Evolutionary conservation across 2,797 vertebrate genomes (phyloP).

Genomic region (Chaetodon trifasciatus): DNA sequence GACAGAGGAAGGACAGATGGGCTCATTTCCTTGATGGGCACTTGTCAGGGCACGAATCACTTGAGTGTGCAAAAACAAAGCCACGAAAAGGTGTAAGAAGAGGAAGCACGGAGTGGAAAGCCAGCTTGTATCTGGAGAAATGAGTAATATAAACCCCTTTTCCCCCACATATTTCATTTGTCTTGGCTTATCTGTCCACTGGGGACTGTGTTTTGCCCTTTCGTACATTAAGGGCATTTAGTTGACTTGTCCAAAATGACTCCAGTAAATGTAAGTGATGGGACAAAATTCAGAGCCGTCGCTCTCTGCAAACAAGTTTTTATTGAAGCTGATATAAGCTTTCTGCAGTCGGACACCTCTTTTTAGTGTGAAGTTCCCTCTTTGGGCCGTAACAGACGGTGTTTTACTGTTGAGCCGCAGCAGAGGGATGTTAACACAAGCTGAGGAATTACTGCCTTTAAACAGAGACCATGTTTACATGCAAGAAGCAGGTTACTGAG

Average conservation of each 20-base stretch:
- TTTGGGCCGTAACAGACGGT: background rate
- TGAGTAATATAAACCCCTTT: background rate
- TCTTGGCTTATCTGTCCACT: background rate
- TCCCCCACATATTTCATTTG: background rate
- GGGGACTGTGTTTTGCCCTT: background rate
- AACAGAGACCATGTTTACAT: background rate
- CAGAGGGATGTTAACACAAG: background rate
- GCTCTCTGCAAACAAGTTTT: background rate
- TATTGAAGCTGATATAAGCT: too few species aligned
- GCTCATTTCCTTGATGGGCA: conserved; percentile 36
- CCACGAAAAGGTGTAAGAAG: background rate
- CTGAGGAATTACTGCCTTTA: background rate
- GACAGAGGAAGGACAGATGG: conserved; percentile 52
- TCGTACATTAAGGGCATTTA: too few species aligned
- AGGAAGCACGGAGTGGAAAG: background rate
- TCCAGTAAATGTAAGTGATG: background rate
- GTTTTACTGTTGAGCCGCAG: too few species aligned
- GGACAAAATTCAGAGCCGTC: background rate
- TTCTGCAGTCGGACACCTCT: background rate
- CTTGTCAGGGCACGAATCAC: background rate
- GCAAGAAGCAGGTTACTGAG: background rate
- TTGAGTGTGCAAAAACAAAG: background rate
- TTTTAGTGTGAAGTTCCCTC: background rate
- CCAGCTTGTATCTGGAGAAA: background rate
- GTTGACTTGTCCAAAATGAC: background rate